phyloP scores from a whole-genome alignment of 2,888 invertebrate genomes.

The Drosophila prostipennis region DNA sequence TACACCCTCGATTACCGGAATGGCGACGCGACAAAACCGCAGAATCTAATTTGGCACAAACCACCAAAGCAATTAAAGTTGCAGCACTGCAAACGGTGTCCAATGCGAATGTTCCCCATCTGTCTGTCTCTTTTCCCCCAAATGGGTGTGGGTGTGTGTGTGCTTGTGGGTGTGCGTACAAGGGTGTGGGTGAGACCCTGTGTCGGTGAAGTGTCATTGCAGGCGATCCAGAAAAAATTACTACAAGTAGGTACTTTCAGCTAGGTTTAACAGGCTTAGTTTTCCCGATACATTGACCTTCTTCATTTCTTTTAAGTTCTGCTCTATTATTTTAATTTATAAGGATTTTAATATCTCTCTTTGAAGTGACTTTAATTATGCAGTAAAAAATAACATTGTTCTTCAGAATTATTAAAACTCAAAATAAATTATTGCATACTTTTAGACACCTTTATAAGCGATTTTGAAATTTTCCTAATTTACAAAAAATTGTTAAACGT shows the following conservation, averaged over 20 bases:
- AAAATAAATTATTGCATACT: not conserved
- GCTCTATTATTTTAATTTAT: too few relatives aligned
- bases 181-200: not conserved
- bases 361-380: too few relatives aligned
- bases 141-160: not conserved
- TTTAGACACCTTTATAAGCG: not conserved
- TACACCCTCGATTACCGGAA: conserved; percentile 46
- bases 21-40: conserved; percentile 73
- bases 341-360: too few relatives aligned
- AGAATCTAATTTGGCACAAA: conserved; percentile 78
- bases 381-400: too few relatives aligned
- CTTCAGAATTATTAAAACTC: too few relatives aligned
- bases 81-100: conserved; percentile 59
- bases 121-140: conserved; percentile 13
- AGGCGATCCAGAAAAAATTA: conserved; percentile 1
- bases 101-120: conserved; percentile 44
- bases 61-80: conserved; percentile 81
- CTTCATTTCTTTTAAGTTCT: too few relatives aligned
- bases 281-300: too few relatives aligned
- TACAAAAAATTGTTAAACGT: too few relatives aligned
- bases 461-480: too few relatives aligned
- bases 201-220: conserved; percentile 19
- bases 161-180: not conserved
- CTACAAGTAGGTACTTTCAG: not conserved
- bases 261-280: not conserved